Evolutionary conservation across 2,113 vertebrate genomes (phyloP).

Genomic region (Gorsachius goisagi): DNA sequence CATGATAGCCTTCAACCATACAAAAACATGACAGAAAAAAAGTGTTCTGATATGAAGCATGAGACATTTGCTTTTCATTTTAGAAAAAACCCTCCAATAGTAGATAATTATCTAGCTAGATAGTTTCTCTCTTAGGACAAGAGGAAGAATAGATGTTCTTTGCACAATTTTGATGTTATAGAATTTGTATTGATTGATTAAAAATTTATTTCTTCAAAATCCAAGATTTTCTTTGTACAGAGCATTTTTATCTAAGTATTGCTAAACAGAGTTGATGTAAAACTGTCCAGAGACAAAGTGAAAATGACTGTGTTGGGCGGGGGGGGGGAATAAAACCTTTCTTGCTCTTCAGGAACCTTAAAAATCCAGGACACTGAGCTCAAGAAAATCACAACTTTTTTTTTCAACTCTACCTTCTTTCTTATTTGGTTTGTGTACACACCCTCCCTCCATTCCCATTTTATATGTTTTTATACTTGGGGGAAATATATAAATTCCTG

Average conservation of each 20-base stretch:
- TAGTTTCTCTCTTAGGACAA: neutral
- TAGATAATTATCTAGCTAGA: neutral
- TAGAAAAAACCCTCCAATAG: neutral
- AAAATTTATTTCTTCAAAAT: neutral
- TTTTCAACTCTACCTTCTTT: neutral
- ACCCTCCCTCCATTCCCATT: accelerated
- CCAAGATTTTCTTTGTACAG: neutral
- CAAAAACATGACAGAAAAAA: neutral
- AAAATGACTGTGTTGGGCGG: neutral
- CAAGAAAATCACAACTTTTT: neutral
- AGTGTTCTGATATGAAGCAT: neutral
- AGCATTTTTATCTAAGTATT: neutral
- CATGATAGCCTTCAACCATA: neutral
- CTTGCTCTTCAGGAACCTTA: neutral
- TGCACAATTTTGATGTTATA: neutral
- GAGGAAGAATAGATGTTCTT: neutral
- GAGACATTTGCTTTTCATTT: neutral
- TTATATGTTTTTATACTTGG: neutral
- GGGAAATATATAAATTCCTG: neutral
- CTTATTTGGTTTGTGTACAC: neutral
- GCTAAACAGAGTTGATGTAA: neutral
- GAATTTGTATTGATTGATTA: neutral
- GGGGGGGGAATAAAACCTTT: neutral
- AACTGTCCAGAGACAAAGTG: neutral
- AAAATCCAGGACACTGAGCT: neutral